Conservation (phyloP, 2,888 invertebrate species). For the Apotomis capreana region DNA sequence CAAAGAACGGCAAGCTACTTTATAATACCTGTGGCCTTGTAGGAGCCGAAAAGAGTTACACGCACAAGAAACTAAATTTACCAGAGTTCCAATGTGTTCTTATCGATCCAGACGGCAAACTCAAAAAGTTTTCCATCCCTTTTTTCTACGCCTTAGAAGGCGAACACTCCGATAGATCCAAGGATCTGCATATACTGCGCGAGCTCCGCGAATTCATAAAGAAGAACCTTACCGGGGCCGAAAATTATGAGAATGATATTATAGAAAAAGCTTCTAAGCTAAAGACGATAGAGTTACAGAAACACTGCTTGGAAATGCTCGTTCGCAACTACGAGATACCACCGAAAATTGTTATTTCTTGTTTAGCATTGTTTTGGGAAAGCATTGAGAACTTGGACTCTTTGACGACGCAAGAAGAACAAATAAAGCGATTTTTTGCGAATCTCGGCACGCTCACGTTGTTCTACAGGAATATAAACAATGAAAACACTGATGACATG, state of each 20-base stretch:
- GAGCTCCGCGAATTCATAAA: conserved; percentile 87
- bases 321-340: conserved; percentile 85
- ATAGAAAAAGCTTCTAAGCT: conserved; percentile 84
- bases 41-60: conserved; percentile 85
- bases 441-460: conserved; percentile 66
- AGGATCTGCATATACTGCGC: conserved; percentile 93
- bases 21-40: conserved; percentile 92
- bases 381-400: conserved; percentile 53
- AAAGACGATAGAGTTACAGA: conserved; percentile 87
- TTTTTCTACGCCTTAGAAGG: conserved; percentile 96
- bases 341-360: conserved; percentile 82
- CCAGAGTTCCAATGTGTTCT: conserved; percentile 89
- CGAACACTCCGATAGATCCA: conserved; percentile 92
- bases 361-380: conserved; percentile 78
- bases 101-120: conserved; percentile 91
- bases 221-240: conserved; percentile 77
- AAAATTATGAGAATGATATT: conserved; percentile 80
- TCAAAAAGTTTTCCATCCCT: conserved; percentile 93
- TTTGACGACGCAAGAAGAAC: conserved; percentile 53
- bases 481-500: conserved; percentile 66
- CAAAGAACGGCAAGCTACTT: conserved; percentile 91
- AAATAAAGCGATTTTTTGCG: conserved; percentile 65
- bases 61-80: conserved; percentile 82
- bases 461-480: conserved; percentile 68
- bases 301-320: conserved; percentile 88